Evolutionary conservation across 2,797 vertebrate genomes (phyloP), one percentile per base, ranked within the genome.

Genomic region (Morelia viridis): DNA sequence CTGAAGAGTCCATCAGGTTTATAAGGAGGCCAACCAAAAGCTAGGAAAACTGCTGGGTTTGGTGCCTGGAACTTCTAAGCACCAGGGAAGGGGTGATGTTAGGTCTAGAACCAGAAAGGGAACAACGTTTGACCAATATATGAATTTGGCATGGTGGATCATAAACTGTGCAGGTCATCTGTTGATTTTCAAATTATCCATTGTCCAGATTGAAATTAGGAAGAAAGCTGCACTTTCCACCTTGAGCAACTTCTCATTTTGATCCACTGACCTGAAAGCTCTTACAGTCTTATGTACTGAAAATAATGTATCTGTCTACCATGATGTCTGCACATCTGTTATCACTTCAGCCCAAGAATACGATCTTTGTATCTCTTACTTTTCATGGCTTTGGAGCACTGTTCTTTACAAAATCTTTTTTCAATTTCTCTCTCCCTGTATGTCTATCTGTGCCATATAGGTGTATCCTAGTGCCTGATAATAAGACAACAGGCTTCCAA

Each of bases 311-410:
- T 28, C 26, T 71, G 22, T 12, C 64, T n/a, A 15, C 22, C 57
- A 90, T 80, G 56, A 28, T 35, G 22, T 87, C 56, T n/a, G 56
- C 26, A 65, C 57, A 87, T 89, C 88, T 90, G 88, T 80, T 71
- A 76, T 65, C 76, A 15, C 46, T 92, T 68, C 57, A 53, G 4
- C 17, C 35, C 57, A 86, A 56, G 56, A 60, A 31, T 62, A n/a
- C 35, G 41, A 60, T 76, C 12, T 60, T 22, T 57, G 35, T 71
- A 5, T 12, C 35, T 58, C 11, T 64, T 57, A 53, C 10, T 9
- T 89, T 85, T 62, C 41, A 61, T 61, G 12, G 12, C 28, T 22
- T n/a, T 60, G 57, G 24, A 53, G 35, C 5, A 22, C 15, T 15
- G 19, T 17, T 58, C 2, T 87, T 68, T 41, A 57, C 60, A 89